phyloP scores from a whole-genome alignment of 2,797 vertebrate species.

The Pangasius krempfi region DNA sequence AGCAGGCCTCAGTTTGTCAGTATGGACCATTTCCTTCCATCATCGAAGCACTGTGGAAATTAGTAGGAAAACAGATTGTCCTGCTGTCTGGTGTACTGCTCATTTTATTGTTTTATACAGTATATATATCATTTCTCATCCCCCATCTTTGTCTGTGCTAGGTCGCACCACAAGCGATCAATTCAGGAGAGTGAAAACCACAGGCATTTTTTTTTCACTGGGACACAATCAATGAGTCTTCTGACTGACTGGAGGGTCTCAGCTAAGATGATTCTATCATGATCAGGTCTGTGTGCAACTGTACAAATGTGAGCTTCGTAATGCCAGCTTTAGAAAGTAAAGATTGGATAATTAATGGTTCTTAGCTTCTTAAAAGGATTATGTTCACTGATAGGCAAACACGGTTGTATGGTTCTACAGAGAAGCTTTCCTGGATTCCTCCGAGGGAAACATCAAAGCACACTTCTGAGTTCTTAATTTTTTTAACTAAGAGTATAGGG shows the following conservation, averaged over 20 bases:
- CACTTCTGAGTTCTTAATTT: background rate
- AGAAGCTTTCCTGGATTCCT: background rate
- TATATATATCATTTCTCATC: slow-evolving; percentile 27
- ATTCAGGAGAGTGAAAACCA: slow-evolving; percentile 6
- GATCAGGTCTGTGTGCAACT: background rate
- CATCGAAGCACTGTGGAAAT: background rate
- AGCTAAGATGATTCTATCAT: background rate
- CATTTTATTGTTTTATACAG: slow-evolving; percentile 4
- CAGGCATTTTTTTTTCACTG: background rate
- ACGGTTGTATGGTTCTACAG: background rate
- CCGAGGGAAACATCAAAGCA: background rate
- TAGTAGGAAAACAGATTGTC: slow-evolving; percentile 2
- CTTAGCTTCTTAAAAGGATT: background rate
- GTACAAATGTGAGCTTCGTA: background rate
- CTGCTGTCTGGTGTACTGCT: background rate
- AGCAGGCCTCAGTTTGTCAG: background rate
- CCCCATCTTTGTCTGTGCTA: background rate
- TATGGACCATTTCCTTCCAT: background rate
- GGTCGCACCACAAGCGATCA: slow-evolving; percentile 4
- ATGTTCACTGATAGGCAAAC: background rate
- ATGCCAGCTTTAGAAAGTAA: background rate
- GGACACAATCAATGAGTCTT: background rate
- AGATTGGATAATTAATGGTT: background rate
- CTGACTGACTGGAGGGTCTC: background rate
- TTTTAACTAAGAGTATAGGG: background rate